Evolutionary conservation across 1,140 invertebrate species (phyloP), one percentile per base, ranked within the genome.

Genomic region (Amyelois transitella): DNA sequence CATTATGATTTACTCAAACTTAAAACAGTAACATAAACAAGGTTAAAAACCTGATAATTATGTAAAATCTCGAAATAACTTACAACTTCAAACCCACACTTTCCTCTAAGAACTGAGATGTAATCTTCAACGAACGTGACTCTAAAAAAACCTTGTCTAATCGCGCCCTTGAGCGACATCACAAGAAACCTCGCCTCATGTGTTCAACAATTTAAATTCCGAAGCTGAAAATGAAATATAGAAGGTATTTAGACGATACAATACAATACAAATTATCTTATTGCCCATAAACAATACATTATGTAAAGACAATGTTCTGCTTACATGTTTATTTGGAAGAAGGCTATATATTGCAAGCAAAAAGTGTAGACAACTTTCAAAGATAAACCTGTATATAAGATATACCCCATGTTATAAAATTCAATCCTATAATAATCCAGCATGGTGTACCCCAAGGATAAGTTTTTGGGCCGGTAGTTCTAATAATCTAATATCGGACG

Each of bases 131-230:
- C n/a, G 32, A 38, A 38, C 32, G 32, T 38, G 32, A 38, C 32
- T 14, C 12, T 38, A 20, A 48, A 48, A 48, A 48, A 48, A 48
- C 45, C 45, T 48, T 48, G 45, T 48, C 45, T 48, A 48, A 48
- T 48, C 45, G 18, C 20, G 45, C 45, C 45, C 45, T 48, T 48
- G 45, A 48, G 20, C 32, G 20, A 14, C 20, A n/a, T 21, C 12
- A 20, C 21, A 48, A 48, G 21, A 48, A 48, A 48, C 20, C 19
- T 48, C 44, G 44, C 10, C 45, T 12, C 45, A 48, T 19, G 45
- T 48, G 45, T 48, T 21, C 14, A 14, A 38, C 20, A 48, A 48
- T 38, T 38, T 38, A 14, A 38, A 38, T 38, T 38, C 17, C 7
- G 28, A 38, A n/a, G 12, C 32, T 38, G 32, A 38, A 38, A 38